Evolutionary conservation across 2,113 vertebrate species (phyloP).

Genomic region (Recurvirostra avosetta): DNA sequence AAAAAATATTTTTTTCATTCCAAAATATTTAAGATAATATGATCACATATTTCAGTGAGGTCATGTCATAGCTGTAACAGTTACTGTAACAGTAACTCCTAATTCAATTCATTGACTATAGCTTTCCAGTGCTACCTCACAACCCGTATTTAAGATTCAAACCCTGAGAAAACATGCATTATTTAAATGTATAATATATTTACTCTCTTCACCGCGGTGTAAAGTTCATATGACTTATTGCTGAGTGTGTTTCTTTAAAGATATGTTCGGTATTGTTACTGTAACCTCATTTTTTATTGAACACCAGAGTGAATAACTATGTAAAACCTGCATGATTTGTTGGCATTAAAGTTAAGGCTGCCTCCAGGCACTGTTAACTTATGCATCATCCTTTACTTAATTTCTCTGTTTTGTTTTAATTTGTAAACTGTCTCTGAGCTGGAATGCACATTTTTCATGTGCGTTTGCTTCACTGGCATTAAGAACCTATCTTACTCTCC

Average conservation of each 20-base stretch:
- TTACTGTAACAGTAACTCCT: not conserved
- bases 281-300: constrained; percentile 59
- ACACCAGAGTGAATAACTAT: constrained; percentile 13
- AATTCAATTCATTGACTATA: not conserved
- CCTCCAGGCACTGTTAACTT: constrained; percentile 51
- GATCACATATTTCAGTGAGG: not conserved
- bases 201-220: not conserved
- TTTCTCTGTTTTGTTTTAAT: constrained; percentile 70
- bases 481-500: constrained; percentile 28
- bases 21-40: not conserved
- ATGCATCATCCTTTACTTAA: constrained; percentile 62
- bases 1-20: not conserved
- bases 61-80: not conserved
- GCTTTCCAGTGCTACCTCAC: not conserved
- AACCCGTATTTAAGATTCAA: not conserved
- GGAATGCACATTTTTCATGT: constrained; percentile 48
- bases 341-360: constrained; percentile 40
- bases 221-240: constrained; percentile 20
- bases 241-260: constrained; percentile 24
- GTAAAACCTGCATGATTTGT: constrained; percentile 56
- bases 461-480: constrained; percentile 27
- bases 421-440: constrained; percentile 58
- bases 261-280: constrained; percentile 23
- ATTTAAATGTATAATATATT: constrained; percentile 19
- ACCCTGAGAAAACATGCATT: not conserved